Evolutionary conservation across 1,140 invertebrate species (phyloP).

Genomic region (Eulimnadia texana): DNA sequence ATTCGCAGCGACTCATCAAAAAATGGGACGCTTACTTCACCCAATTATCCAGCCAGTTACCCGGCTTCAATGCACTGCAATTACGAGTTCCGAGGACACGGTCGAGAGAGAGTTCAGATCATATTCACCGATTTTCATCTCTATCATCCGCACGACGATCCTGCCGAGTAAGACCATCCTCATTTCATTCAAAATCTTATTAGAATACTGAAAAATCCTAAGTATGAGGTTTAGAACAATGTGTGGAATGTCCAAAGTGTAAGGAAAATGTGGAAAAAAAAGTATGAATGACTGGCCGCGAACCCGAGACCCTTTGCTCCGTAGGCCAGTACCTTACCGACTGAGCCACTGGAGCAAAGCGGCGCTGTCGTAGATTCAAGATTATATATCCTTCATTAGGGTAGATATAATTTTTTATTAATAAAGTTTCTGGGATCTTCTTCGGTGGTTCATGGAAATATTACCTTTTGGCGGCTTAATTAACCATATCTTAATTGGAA

Average conservation of each 20-base stretch:
- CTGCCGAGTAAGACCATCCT: slow-evolving; percentile 40
- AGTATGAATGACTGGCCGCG: too few relatives aligned
- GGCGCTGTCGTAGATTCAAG: too few relatives aligned
- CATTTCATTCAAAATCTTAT: too few relatives aligned
- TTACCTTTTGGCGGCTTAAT: background rate
- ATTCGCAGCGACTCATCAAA: slow-evolving; percentile 64
- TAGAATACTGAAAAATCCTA: too few relatives aligned
- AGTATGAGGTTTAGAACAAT: too few relatives aligned
- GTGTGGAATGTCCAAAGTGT: too few relatives aligned
- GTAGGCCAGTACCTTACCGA: background rate
- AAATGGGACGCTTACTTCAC: slow-evolving; percentile 61
- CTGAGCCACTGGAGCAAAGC: too few relatives aligned
- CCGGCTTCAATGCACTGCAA: slow-evolving; percentile 55
- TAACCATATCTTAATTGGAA: background rate
- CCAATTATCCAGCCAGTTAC: slow-evolving; percentile 57
- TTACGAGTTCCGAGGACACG: slow-evolving; percentile 67
- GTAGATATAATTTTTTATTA: too few relatives aligned
- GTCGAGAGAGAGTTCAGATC: slow-evolving; percentile 54
- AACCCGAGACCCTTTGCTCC: background rate
- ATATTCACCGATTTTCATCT: slow-evolving; percentile 58
- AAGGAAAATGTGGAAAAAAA: too few relatives aligned
- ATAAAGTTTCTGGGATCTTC: background rate
- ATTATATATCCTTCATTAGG: too few relatives aligned
- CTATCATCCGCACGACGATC: slow-evolving; percentile 37
- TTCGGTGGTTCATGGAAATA: background rate